These are phyloP conservation scores for Polyergus mexicanus DNA, from an alignment of 1,140 invertebrate genomes.

Conservation along the genomic window DNA sequence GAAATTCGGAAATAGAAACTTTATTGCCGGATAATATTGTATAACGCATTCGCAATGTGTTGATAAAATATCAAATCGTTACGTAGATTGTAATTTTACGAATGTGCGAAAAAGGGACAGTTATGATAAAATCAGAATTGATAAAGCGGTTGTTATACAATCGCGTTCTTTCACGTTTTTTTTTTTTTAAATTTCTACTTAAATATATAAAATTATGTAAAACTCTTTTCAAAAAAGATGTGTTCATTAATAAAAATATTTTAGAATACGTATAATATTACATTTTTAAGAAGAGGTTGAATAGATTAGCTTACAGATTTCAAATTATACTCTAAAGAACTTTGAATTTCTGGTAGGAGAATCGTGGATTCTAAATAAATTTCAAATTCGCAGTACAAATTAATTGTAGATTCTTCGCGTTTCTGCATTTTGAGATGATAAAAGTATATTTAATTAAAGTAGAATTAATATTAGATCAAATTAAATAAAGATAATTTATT, in stretches of 20 bases:
- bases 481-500: not conserved
- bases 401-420: not conserved
- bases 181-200: not conserved
- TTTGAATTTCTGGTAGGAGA: constrained; percentile 14
- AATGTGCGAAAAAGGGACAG: not conserved
- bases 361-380: not conserved
- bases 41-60: not conserved
- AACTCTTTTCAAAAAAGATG: too few relatives aligned
- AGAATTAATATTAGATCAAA: not conserved
- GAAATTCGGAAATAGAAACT: constrained; percentile 56
- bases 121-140: not conserved
- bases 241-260: not conserved
- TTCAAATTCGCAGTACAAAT: not conserved
- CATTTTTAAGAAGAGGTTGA: not conserved
- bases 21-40: constrained; percentile 32
- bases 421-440: not conserved
- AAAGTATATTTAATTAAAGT: not conserved
- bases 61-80: not conserved
- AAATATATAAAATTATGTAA: not conserved
- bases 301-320: constrained; percentile 2
- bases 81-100: not conserved
- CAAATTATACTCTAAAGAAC: not conserved
- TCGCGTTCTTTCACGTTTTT: not conserved
- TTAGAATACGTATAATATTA: not conserved
- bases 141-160: not conserved